Evolutionary conservation across 2,888 invertebrate species (phyloP).

Genomic region (Oligia fasciuncula): DNA sequence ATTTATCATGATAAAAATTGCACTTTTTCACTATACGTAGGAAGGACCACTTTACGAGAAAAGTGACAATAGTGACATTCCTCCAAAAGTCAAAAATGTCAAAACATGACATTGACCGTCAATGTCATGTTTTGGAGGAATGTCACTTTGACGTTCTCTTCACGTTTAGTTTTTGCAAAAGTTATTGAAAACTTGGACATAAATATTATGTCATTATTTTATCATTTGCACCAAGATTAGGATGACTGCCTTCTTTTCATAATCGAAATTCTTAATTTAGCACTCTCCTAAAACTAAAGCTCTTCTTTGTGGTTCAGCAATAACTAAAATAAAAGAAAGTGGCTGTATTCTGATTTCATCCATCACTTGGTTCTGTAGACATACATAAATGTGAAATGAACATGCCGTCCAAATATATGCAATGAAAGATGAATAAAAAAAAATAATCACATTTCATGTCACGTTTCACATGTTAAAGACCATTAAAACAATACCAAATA

Average conservation of each 20-base stretch:
- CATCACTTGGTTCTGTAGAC: no score
- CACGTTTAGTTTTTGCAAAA: not conserved
- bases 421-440: no score
- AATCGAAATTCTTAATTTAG: not conserved
- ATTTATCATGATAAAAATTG: not conserved
- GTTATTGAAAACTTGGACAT: not conserved
- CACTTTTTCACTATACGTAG: not conserved
- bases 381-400: no score
- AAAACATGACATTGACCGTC: not conserved
- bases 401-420: no score
- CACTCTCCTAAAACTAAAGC: no score
- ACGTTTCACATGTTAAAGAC: not conserved
- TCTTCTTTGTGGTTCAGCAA: no score
- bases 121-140: no score
- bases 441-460: not conserved
- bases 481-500: not conserved
- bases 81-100: not conserved
- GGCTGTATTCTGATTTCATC: no score
- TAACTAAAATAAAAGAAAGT: no score
- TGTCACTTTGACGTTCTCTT: not conserved
- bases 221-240: not conserved
- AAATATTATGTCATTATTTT: not conserved
- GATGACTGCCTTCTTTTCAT: not conserved
- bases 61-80: not conserved
- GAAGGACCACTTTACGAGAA: not conserved